A percentile compares a stretch with the other conserved stretches of the same genome.
phyloP scores from a whole-genome alignment of 2,797 vertebrate genomes.

The Antrozous pallidus region DNA sequence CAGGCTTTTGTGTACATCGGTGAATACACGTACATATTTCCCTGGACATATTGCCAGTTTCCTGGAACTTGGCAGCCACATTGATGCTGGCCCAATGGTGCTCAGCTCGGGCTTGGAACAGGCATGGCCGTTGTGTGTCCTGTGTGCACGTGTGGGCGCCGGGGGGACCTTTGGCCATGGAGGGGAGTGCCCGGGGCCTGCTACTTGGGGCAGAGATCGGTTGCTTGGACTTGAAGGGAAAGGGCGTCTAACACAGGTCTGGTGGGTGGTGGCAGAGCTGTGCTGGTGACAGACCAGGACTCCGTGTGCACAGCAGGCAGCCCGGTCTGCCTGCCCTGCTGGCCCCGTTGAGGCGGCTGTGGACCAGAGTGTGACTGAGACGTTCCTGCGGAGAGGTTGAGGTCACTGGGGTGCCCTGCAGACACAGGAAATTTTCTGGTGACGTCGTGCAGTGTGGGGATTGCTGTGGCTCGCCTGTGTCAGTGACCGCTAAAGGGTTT shows the following conservation, averaged over 20 bases:
- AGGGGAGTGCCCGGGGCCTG: neutral
- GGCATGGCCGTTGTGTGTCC: neutral
- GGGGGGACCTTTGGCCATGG: neutral
- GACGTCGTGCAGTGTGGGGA: neutral
- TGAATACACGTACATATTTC: too few relatives aligned
- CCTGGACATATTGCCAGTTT: neutral
- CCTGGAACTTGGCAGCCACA: too few relatives aligned
- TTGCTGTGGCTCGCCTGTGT: neutral
- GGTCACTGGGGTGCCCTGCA: neutral
- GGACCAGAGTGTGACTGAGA: too few relatives aligned
- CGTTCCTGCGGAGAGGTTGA: too few relatives aligned
- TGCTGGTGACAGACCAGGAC: neutral
- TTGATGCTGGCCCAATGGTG: neutral
- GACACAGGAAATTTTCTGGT: neutral
- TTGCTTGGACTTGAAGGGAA: neutral
- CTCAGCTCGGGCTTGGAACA: neutral
- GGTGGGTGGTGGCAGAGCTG: too few relatives aligned
- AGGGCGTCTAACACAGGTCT: neutral
- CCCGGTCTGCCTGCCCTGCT: too few relatives aligned
- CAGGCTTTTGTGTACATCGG: too few relatives aligned
- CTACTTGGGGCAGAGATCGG: neutral
- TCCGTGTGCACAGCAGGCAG: too few relatives aligned
- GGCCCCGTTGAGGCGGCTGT: too few relatives aligned
- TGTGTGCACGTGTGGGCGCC: accelerated
- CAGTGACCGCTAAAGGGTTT: constrained; percentile 39